Conservation (phyloP, 2,888 invertebrate species). For the Branchipolynoe longqiensis region DNA sequence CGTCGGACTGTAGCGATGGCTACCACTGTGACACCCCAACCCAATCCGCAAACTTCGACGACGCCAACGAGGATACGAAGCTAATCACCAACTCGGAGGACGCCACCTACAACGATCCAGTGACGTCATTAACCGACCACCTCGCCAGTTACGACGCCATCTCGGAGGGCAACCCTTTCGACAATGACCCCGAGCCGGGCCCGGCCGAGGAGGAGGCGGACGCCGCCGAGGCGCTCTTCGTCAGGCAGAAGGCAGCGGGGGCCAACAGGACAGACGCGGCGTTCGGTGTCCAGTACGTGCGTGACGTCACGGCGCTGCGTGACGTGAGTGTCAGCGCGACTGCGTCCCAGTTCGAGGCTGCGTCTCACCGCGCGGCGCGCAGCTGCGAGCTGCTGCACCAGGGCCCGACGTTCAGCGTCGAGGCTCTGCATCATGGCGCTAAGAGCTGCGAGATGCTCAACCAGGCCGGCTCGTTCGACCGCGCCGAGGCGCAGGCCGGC, state of each 20-base stretch:
- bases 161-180: constrained; percentile 30
- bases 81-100: constrained; percentile 44
- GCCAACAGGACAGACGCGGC: neutral
- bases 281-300: constrained; percentile 20
- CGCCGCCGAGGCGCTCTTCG: constrained; percentile 2
- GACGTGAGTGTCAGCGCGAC: constrained; percentile 9
- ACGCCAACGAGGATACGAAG: constrained; percentile 46
- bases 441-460: constrained; percentile 52
- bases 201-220: constrained; percentile 8
- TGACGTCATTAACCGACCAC: constrained; percentile 36
- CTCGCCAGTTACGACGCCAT: constrained; percentile 43
- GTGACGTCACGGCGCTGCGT: neutral
- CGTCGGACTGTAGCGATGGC: constrained; percentile 49
- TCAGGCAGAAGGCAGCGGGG: constrained; percentile 23
- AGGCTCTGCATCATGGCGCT: constrained; percentile 18
- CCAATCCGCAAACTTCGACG: constrained; percentile 45
- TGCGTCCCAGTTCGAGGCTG: constrained; percentile 38
- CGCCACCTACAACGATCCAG: constrained; percentile 28
- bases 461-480: constrained; percentile 16
- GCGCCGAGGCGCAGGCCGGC: neutral
- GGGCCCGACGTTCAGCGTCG: constrained; percentile 37
- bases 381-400: constrained; percentile 51
- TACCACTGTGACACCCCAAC: constrained; percentile 42
- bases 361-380: constrained; percentile 30
- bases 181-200: constrained; percentile 18